Percentiles rank a stretch among this genome's conserved stretches.
phyloP scores from a whole-genome alignment of 2,888 invertebrate species.

The Eupithecia tripunctaria region DNA sequence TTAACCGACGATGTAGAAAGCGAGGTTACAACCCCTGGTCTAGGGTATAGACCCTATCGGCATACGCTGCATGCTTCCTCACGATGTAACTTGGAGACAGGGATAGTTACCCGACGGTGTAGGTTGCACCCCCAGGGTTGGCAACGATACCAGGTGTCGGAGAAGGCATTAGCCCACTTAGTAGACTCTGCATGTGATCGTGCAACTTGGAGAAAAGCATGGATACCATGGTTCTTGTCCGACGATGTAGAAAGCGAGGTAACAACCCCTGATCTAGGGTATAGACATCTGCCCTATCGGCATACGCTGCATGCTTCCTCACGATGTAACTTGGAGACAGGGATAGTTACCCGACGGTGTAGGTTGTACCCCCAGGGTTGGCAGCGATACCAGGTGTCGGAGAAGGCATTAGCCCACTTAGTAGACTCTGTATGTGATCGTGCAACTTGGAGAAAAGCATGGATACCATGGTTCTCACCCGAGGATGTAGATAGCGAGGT shows the following conservation, averaged over 20 bases:
- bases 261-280: not conserved
- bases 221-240: too few relatives aligned
- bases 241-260: slow-evolving; percentile 77
- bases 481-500: slow-evolving; percentile 77
- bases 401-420: slow-evolving; percentile 80
- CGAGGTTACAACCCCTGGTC: slow-evolving; percentile 72
- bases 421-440: slow-evolving; percentile 74
- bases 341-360: slow-evolving; percentile 72
- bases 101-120: slow-evolving; percentile 70
- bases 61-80: slow-evolving; percentile 63
- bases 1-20: slow-evolving; percentile 79
- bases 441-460: too few relatives aligned
- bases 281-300: slow-evolving; percentile 80
- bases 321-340: slow-evolving; percentile 42
- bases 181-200: too few relatives aligned
- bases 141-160: slow-evolving; percentile 75
- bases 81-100: not conserved
- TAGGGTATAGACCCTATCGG: too few relatives aligned
- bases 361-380: slow-evolving; percentile 77
- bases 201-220: too few relatives aligned
- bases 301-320: slow-evolving; percentile 72
- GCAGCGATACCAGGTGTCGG: slow-evolving; percentile 75
- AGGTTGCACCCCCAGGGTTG: slow-evolving; percentile 77
- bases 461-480: slow-evolving; percentile 69
- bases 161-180: too few relatives aligned